Evolutionary conservation across 1,140 invertebrate genomes (phyloP), one percentile per base, ranked within the genome.

Genomic region (Harpegnathos saltator): DNA sequence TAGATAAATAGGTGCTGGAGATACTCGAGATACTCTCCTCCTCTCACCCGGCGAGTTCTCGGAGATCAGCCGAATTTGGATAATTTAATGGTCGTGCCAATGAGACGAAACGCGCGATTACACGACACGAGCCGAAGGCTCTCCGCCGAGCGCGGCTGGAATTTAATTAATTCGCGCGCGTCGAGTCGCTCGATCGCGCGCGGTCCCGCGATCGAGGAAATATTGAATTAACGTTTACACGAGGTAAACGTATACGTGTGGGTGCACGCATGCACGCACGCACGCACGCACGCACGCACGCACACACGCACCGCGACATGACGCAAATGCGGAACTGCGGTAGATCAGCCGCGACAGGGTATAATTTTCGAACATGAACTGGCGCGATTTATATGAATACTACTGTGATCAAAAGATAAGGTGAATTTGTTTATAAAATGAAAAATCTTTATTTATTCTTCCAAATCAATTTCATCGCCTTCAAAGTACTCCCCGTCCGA

Each of bases 141-240:
- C 54, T 74, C 65, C 78, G 19, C 65, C 78, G 19, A 29, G 29
- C 56, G 44, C 52, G 38, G 59, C 26, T 68, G 69, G 77, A 86
- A 86, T 86, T 86, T 72, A 86, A 80, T 86, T 84, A 86, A 86
- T 84, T 86, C 54, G 63, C 33, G 22, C 50, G 22, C 50, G 80
- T 48, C 63, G 73, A 65, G 56, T 71, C 38, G 65, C 66, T 69
- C 29, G 52, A 83, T 72, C 72, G 52, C 61, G 58, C 72, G 71
- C 33, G 33, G 7, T 52, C 63, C 59, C 50, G 54, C 66, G 72
- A 85, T 85, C 84, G 73, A 78, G 61, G 62, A 44, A 54, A 73
- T 85, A 85, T 83, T 83, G 66, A 66, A 73, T 83, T 77, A n/a
- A 85, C 73, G 33, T 33, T 74, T 74, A 56, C 56, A 38, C 56